These are phyloP conservation scores for Drosophila murphyi DNA, from an alignment of 1,140 invertebrate species.

Conservation along the genomic window DNA sequence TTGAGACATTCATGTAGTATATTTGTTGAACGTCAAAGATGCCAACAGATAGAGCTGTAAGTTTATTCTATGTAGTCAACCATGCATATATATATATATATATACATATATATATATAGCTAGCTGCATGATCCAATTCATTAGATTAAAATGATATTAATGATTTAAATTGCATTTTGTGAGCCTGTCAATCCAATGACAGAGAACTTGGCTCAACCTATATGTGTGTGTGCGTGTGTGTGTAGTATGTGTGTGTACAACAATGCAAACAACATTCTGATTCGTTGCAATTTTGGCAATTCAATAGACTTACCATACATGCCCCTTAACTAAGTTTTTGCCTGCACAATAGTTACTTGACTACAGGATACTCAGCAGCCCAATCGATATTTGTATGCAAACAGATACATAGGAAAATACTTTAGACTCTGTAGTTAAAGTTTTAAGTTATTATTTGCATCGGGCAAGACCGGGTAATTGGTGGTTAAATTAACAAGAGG, in stretches of 20 bases:
- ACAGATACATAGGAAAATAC: too few relatives aligned
- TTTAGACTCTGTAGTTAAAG: too few relatives aligned
- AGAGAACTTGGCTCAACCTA: slow-evolving; percentile 4
- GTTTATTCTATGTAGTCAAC: slow-evolving; percentile 22
- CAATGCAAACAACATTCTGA: slow-evolving; percentile 5
- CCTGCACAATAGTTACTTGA: too few relatives aligned
- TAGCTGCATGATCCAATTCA: slow-evolving; percentile 72
- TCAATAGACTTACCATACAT: not conserved
- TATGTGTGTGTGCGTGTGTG: not conserved
- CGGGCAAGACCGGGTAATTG: too few relatives aligned
- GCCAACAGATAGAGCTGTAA: slow-evolving; percentile 25
- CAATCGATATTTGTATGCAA: too few relatives aligned
- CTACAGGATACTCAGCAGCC: too few relatives aligned
- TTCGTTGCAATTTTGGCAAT: not conserved
- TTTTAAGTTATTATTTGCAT: too few relatives aligned
- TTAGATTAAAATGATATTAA: slow-evolving; percentile 80
- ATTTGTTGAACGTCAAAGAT: slow-evolving; percentile 46
- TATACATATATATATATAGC: not conserved
- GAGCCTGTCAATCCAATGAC: slow-evolving; percentile 28
- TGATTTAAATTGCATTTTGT: slow-evolving; percentile 78
- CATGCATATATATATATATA: not conserved
- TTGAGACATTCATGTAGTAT: slow-evolving; percentile 66
- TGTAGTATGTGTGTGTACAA: not conserved
- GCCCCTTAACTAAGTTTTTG: too few relatives aligned
- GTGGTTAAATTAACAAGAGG: too few relatives aligned